phyloP scores from a whole-genome alignment of 2,888 invertebrate genomes.

The Leptopilina syphax region DNA sequence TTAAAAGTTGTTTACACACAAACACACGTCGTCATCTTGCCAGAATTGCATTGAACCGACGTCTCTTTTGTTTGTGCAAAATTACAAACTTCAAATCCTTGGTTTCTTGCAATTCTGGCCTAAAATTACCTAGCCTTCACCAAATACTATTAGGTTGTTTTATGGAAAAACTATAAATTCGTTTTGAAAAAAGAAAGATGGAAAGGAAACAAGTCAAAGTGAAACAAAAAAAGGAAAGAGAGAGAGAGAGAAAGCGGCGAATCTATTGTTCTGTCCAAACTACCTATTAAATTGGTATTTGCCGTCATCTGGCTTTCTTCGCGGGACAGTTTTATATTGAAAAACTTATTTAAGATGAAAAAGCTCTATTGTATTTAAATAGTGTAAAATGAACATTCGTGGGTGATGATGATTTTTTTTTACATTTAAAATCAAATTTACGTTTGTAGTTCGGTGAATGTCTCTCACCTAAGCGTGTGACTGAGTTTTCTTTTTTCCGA shows the following conservation, averaged over 20 bases:
- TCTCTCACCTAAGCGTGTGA: conserved; percentile 76
- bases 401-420: conserved; percentile 72
- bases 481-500: conserved; percentile 68
- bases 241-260: conserved; percentile 55
- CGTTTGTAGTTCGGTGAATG: conserved; percentile 76
- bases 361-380: conserved; percentile 77
- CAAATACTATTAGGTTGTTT: conserved; percentile 75
- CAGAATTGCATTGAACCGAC: conserved; percentile 74
- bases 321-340: conserved; percentile 73
- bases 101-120: conserved; percentile 74
- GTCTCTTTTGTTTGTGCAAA: conserved; percentile 59
- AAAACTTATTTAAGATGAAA: conserved; percentile 76
- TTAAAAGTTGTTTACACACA: conserved; percentile 52
- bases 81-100: conserved; percentile 64
- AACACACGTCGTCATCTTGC: conserved; percentile 62
- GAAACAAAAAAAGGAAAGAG: too few species aligned
- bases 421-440: conserved; percentile 75
- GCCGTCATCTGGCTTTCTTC: conserved; percentile 73
- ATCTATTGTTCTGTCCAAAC: conserved; percentile 68
- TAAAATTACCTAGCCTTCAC: conserved; percentile 67
- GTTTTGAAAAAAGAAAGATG: conserved; percentile 53
- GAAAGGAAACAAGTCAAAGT: not conserved
- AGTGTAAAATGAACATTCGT: conserved; percentile 76
- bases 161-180: conserved; percentile 68
- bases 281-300: conserved; percentile 72